Evolutionary conservation across 2,888 invertebrate species (phyloP), one percentile per base, ranked within the genome.

Genomic region (Ctenicera cuprea): DNA sequence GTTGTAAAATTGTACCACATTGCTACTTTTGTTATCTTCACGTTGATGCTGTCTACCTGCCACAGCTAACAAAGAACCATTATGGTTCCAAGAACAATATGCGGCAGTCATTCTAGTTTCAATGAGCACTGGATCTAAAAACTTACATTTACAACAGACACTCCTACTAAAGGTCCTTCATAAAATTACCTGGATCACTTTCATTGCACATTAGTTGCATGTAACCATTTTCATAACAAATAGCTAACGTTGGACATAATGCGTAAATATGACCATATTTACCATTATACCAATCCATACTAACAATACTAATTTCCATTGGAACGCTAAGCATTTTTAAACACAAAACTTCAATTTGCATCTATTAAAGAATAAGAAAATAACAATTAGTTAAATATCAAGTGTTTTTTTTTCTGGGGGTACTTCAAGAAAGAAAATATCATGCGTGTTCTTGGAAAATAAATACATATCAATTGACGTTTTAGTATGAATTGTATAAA

Each of bases 51-150:
- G 88, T 67, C 88, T 86, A 0, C 98, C 98, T 16, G 96, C 94
- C 4, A 97, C 92, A 0, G 98, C 98, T 54, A 99, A 84, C 2
- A 98, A 90, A 12, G 94, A 93, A 0, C 98, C 99, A 82, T 94
- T 94, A 82, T 96, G 96, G 85, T 97, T 98, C 99, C 99, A 99
- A 79, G 92, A 92, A 68, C 95, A 94, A 83, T 94, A 93, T 45
- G 94, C 92, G 7, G 95, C 92, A 22, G 90, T 89, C 91, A 98
- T 94, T 41, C 93, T 93, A 0, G 95, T 94, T 81, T 97, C 95
- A 22, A 98, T 88, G 52, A 95, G 88, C 7, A 96, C 89, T 8
- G 97, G 96, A 84, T 91, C 96, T 96, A 85, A 45, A 88, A 88
- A 52, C 91, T 95, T 95, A 85, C 50, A 22, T 3, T 54, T 88